Percentiles rank a stretch among this genome's conserved stretches.
Conservation (phyloP, 2,888 invertebrate species). For the Entomobrya multifasciata region DNA sequence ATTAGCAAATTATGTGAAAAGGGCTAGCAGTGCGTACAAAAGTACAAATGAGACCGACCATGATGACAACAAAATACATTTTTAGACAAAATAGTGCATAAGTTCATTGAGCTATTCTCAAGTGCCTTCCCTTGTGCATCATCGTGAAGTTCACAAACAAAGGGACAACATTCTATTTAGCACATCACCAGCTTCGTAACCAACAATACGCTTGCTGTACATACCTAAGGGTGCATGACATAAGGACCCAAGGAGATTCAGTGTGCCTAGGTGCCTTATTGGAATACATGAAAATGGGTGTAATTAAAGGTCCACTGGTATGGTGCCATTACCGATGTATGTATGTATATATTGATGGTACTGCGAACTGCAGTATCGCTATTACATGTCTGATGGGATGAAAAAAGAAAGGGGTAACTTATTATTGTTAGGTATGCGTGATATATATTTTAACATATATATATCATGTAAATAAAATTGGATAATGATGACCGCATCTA, state of each 20-base stretch:
- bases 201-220: not conserved
- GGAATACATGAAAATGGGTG: not conserved
- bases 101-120: constrained; percentile 24
- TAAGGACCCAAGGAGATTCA: not conserved
- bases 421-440: too few relatives aligned
- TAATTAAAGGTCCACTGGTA: not conserved
- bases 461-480: not conserved
- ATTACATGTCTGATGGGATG: not conserved
- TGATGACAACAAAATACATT: not conserved
- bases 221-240: not conserved
- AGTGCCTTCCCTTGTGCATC: not conserved
- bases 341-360: not conserved
- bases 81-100: constrained; percentile 20
- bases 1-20: not conserved
- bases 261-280: not conserved
- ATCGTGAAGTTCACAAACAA: not conserved
- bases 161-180: constrained; percentile 6
- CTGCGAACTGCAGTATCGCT: too few relatives aligned
- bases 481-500: not conserved
- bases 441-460: too few relatives aligned
- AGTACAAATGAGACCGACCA: too few relatives aligned
- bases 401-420: constrained; percentile 23
- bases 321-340: not conserved
- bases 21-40: not conserved
- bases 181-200: not conserved